Percentiles rank a stretch among this genome's conserved stretches.
Evolutionary conservation across 2,797 vertebrate species (phyloP).

Genomic region (Myoxocephalus aenaeus): DNA sequence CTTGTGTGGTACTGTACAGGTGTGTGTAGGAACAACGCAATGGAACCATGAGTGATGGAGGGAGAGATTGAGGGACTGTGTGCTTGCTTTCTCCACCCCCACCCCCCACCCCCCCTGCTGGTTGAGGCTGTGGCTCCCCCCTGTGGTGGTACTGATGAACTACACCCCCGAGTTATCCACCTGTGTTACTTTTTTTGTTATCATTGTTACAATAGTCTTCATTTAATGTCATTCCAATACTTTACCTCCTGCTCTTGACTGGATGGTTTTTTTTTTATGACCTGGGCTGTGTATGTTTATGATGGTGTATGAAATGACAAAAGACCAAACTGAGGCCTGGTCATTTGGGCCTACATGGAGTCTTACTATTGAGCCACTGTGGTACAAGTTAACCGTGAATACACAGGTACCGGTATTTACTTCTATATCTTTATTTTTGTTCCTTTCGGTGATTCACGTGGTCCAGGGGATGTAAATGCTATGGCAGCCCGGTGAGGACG

Average conservation of each 20-base stretch:
- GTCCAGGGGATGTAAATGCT: slow-evolving; percentile 8
- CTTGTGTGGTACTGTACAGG: slow-evolving; percentile 53
- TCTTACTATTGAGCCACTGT: slow-evolving; percentile 61
- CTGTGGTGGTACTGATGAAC: slow-evolving; percentile 28
- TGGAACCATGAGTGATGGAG: not conserved
- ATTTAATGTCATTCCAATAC: slow-evolving; percentile 64
- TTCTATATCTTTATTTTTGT: slow-evolving; percentile 30
- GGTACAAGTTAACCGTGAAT: slow-evolving; percentile 49
- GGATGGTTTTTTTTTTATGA: slow-evolving; percentile 27
- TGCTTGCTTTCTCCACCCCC: not conserved
- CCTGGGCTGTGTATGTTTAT: slow-evolving; percentile 1
- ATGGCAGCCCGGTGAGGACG: not conserved
- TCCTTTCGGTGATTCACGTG: not conserved
- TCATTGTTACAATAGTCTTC: slow-evolving; percentile 52
- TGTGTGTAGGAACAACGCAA: not conserved
- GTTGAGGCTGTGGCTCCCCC: slow-evolving; percentile 50
- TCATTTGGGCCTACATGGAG: slow-evolving; percentile 31
- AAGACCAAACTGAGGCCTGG: slow-evolving; percentile 54
- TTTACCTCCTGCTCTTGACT: slow-evolving; percentile 57
- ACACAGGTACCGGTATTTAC: slow-evolving; percentile 50
- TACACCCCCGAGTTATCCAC: slow-evolving; percentile 16
- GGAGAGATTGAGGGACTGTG: not conserved
- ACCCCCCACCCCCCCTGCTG: too few species aligned
- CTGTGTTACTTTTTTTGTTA: slow-evolving; percentile 16
- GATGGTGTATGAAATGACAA: slow-evolving; percentile 45